Conservation (phyloP, 2,797 vertebrate genomes). For the Jordanella pulchra region DNA sequence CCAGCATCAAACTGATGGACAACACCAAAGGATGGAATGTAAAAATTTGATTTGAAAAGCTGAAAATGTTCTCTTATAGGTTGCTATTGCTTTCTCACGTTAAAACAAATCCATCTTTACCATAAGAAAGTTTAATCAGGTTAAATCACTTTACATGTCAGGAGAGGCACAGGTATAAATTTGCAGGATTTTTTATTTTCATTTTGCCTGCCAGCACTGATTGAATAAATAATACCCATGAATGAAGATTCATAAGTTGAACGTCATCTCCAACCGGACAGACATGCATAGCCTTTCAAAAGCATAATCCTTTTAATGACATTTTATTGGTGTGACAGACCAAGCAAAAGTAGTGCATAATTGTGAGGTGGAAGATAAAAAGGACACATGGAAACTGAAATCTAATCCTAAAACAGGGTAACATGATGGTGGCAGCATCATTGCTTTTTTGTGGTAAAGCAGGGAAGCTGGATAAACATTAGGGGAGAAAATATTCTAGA, state of each 20-base stretch:
- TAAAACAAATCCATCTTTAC: background rate
- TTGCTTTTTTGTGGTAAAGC: background rate
- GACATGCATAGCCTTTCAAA: background rate
- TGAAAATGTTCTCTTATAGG: constrained; percentile 5
- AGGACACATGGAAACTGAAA: background rate
- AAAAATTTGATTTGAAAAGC: background rate
- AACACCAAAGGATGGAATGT: background rate
- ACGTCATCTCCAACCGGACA: background rate
- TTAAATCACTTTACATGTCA: constrained; percentile 3
- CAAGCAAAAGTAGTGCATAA: background rate
- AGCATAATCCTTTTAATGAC: background rate
- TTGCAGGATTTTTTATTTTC: constrained; percentile 26
- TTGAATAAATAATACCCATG: background rate
- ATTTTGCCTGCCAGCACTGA: background rate
- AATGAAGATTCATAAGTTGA: background rate
- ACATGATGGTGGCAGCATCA: background rate
- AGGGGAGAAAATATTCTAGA: background rate
- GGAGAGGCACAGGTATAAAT: constrained; percentile 16
- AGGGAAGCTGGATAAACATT: background rate
- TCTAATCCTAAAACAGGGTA: background rate
- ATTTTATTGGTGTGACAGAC: background rate
- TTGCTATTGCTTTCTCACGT: background rate
- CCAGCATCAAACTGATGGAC: background rate
- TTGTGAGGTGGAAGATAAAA: background rate
- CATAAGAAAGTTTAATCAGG: background rate